Evolutionary conservation across 2,797 vertebrate species (phyloP), one percentile per base, ranked within the genome.

Genomic region (Bradypus variegatus): DNA sequence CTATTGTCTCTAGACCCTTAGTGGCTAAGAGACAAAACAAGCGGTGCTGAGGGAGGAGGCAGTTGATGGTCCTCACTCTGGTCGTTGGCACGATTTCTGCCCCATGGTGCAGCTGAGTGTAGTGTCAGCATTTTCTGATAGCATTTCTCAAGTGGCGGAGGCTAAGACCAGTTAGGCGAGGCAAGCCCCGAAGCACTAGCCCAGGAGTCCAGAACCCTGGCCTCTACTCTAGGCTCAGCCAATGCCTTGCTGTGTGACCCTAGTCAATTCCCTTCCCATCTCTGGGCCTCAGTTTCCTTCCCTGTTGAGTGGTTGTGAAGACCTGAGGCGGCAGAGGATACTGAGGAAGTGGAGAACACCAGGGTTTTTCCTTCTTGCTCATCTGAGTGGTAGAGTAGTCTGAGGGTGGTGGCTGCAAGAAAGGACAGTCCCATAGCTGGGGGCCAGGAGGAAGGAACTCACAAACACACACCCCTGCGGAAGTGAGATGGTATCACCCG

Each of bases 401-500:
- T 48, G 38, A 65, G 2, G 70, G 69, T 50, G 33, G 60, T 36
- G 55, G 38, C 48, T 48, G 48, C 1, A 18, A 93, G 77, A 55
- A 73, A 36, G 84, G 72, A 81, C 83, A 55, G 82, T 15, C 88
- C 93, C 85, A 65, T 10, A 38, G 21, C 53, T 27, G 27, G 79
- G 78, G 83, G 77, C 25, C 33, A 72, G 78, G 58, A 79, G 69
- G 38, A 73, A 64, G 19, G 15, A 41, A 8, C 45, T 45, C 76
- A 69, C 69, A 65, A 1, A 50, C 50, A 50, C 50, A 8, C 31
- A 8, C 69, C 88, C 92, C 78, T 19, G 27, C 70, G 80, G 94
- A 95, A 94, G 77, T 15, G 53, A 67, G 94, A 95, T 95, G 82
- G 91, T 94, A 94, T 93, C 93, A 69, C 84, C 87, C 67, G 7